Conservation (phyloP, 2,113 vertebrate genomes). For the Myanophis thanlyinensis region DNA sequence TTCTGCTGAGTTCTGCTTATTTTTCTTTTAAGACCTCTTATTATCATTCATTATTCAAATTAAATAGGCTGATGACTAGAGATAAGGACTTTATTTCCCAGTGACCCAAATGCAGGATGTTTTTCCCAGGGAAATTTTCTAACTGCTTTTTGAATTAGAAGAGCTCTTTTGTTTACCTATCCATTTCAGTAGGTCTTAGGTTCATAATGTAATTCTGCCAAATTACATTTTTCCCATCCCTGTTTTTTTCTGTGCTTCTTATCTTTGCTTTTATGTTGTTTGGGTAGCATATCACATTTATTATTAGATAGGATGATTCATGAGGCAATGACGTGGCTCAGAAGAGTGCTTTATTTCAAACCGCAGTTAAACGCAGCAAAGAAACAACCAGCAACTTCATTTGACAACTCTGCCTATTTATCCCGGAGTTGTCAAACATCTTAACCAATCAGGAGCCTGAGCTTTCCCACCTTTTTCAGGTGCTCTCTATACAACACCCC, state of each 20-base stretch:
- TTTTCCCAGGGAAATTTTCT: not conserved
- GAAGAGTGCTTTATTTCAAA: no score
- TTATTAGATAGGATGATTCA: no score
- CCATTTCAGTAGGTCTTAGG: not conserved
- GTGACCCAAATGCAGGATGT: not conserved
- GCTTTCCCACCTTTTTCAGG: no score
- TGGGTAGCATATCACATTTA: not conserved
- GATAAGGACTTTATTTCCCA: not conserved
- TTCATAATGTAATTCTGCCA: not conserved
- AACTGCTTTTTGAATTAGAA: not conserved
- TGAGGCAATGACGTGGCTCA: no score
- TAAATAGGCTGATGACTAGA: not conserved
- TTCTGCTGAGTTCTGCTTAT: not conserved
- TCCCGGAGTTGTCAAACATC: no score
- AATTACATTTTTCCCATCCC: not conserved
- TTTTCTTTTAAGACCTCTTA: not conserved
- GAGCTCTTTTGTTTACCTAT: not conserved
- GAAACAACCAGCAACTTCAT: no score
- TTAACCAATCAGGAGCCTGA: no score
- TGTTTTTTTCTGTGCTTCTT: not conserved
- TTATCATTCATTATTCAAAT: not conserved
- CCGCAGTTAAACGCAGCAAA: no score
- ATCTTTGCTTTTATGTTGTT: not conserved
- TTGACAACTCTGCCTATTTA: no score
- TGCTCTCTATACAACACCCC: no score